These are phyloP conservation scores for Micropterix aruncella DNA, from an alignment of 2,888 invertebrate species.

Conservation along the genomic window DNA sequence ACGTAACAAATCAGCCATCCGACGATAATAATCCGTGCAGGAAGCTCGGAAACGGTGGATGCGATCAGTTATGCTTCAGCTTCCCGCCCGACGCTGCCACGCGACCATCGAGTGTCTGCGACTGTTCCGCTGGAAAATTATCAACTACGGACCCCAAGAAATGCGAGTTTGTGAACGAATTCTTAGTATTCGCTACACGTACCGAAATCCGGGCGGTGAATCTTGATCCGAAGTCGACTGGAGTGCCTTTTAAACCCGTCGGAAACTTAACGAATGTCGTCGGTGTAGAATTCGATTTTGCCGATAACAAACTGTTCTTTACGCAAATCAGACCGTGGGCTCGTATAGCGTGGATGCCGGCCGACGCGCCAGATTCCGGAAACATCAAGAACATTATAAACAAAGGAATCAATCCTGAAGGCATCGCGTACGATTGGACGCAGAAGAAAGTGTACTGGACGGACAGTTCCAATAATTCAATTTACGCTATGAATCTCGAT, in stretches of 20 bases:
- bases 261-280: conserved; percentile 84
- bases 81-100: conserved; percentile 55
- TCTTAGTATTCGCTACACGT: conserved; percentile 83
- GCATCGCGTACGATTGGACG: conserved; percentile 95
- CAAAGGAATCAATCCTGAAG: conserved; percentile 82
- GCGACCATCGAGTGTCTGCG: conserved; percentile 54
- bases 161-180: conserved; percentile 79
- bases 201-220: conserved; percentile 89
- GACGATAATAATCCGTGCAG: conserved; percentile 73
- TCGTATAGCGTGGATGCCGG: conserved; percentile 68
- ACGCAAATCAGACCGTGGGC: conserved; percentile 90
- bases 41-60: conserved; percentile 64
- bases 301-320: conserved; percentile 75
- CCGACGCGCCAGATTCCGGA: conserved; percentile 48
- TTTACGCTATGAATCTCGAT: conserved; percentile 88
- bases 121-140: conserved; percentile 83
- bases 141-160: conserved; percentile 46
- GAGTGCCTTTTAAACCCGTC: conserved; percentile 73
- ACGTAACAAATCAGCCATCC: conserved; percentile 73
- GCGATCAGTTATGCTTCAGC: conserved; percentile 93
- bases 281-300: conserved; percentile 90
- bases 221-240: conserved; percentile 69
- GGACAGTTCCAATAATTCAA: conserved; percentile 86
- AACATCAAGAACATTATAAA: conserved; percentile 54
- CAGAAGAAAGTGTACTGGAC: conserved; percentile 97